Conservation (phyloP, 2,888 invertebrate genomes). For the Biston stratarius region DNA sequence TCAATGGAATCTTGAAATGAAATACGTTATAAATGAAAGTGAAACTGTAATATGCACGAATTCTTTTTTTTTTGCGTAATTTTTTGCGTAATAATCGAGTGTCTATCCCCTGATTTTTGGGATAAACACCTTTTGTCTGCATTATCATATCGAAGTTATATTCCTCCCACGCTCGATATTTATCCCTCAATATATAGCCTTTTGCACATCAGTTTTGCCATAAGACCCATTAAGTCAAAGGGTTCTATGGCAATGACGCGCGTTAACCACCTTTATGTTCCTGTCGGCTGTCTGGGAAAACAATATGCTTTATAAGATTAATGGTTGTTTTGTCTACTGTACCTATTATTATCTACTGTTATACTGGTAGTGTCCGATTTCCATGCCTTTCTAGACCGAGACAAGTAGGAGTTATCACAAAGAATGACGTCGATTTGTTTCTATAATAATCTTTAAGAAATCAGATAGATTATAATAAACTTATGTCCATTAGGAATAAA, state of each 20-base stretch:
- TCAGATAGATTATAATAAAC: no score
- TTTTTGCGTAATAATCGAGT: slow-evolving; percentile 1
- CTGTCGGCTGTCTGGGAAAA: slow-evolving; percentile 6
- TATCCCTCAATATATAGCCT: not conserved
- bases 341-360: not conserved
- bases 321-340: slow-evolving; percentile 10
- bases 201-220: not conserved
- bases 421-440: not conserved
- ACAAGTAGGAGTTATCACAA: not conserved
- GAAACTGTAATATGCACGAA: no score
- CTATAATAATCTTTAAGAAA: no score
- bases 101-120: not conserved
- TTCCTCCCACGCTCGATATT: slow-evolving; percentile 8
- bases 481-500: no score
- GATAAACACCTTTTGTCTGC: slow-evolving; percentile 15
- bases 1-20: not conserved
- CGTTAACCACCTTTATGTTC: slow-evolving; percentile 15
- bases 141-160: not conserved
- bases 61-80: no score
- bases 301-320: slow-evolving; percentile 12
- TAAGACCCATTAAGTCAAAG: slow-evolving; percentile 7
- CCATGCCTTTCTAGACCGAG: not conserved
- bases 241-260: slow-evolving; percentile 8
- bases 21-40: no score
- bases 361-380: slow-evolving; percentile 6